Conservation (phyloP, 2,797 vertebrate species). For the Tinamus major region DNA sequence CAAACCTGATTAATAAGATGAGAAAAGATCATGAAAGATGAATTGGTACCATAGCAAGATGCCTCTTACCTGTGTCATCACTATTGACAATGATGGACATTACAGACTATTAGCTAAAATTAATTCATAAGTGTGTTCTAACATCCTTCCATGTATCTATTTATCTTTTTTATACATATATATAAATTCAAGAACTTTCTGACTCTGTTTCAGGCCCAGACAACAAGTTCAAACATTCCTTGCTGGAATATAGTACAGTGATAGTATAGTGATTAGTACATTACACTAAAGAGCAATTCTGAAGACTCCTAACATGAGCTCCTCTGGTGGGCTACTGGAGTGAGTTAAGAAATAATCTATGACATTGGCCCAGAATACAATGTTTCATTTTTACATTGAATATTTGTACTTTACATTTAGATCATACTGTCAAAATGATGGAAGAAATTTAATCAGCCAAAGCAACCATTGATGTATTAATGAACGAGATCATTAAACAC, state of each 20-base stretch:
- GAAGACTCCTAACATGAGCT: background rate
- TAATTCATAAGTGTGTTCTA: background rate
- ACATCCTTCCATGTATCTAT: background rate
- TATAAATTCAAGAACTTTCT: background rate
- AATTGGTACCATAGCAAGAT: background rate
- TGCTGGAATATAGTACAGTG: background rate
- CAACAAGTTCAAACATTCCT: background rate
- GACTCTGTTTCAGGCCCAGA: background rate
- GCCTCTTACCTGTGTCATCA: background rate
- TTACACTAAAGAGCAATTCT: background rate
- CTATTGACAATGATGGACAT: background rate
- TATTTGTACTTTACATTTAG: conserved; percentile 61
- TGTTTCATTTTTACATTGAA: conserved; percentile 27
- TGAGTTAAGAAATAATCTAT: conserved; percentile 1
- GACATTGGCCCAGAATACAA: background rate
- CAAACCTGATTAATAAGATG: background rate
- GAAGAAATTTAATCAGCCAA: conserved; percentile 67
- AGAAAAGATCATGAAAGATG: background rate
- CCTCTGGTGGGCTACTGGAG: background rate
- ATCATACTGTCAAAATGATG: conserved; percentile 61
- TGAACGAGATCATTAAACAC: conserved; percentile 63
- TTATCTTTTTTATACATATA: no score
- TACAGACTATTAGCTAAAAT: background rate
- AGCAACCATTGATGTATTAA: conserved; percentile 65
- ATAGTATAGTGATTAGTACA: background rate